Conservation (phyloP, 2,113 vertebrate species). For the Malurus alboscapulatus region DNA sequence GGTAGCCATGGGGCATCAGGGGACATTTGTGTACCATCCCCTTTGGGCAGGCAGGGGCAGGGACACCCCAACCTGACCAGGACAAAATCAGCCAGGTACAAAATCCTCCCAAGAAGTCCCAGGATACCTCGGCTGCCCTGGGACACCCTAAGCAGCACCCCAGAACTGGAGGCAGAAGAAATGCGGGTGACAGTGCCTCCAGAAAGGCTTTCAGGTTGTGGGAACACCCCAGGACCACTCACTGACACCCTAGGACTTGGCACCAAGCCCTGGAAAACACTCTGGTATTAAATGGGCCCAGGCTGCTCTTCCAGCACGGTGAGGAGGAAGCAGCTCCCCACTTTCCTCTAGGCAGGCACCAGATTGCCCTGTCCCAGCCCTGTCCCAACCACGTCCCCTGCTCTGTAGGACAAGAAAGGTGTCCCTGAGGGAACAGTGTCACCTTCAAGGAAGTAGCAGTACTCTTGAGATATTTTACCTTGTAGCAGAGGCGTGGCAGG, state of each 20-base stretch:
- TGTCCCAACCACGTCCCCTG: rapidly evolving
- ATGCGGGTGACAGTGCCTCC: rapidly evolving
- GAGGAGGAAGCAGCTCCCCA: rapidly evolving
- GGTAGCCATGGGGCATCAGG: not conserved
- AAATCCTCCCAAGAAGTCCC: not conserved
- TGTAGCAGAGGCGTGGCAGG: not conserved
- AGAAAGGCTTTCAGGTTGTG: rapidly evolving
- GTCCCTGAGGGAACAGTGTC: rapidly evolving
- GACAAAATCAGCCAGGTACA: not conserved
- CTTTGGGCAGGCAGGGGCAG: not conserved
- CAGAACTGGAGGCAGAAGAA: rapidly evolving
- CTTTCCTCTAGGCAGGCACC: not conserved
- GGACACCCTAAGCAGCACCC: not conserved
- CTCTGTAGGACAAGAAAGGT: not conserved
- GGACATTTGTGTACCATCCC: not conserved
- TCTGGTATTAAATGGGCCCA: not conserved
- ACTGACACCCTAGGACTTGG: not conserved
- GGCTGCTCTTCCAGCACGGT: not conserved
- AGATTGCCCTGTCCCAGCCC: rapidly evolving
- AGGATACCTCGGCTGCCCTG: not conserved
- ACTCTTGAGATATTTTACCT: not conserved
- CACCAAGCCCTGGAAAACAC: not conserved
- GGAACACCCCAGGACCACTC: not conserved
- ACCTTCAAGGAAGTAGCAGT: not conserved
- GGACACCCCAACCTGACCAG: not conserved